Base-by-base conservation (phyloP, 1,140 invertebrate genomes). In the Aphelinus certus region DNA sequence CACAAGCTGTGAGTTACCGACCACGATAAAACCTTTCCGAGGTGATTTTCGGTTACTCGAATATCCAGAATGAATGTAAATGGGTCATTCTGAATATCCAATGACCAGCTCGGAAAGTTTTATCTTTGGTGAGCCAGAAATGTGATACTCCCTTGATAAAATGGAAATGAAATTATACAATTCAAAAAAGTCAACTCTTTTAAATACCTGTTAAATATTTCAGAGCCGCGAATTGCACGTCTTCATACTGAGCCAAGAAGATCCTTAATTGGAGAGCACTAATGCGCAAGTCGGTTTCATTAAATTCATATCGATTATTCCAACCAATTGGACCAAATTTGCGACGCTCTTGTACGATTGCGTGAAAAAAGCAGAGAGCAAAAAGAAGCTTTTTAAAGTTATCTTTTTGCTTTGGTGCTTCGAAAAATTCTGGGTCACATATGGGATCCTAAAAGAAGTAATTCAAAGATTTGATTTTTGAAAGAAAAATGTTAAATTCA, bases 301-400 rank as follows among this genome's bases (percentile, higher is more conserved):
- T 98, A 86, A 98, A 98, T 84, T 97, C 96, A 82, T 98, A 99
- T 0, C 94, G 92, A 80, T 96, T 97, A 85, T 98, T 98, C 97
- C 96, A 97, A 4, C 97, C 97, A 53, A 98, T 90, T 0, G 97
- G 93, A 0, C 96, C 96, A 84, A 97, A 98, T 85, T 96, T 95
- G n/a, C 95, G 86, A 62, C 97, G 89, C 86, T 98, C 97, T 86
- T 96, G 95, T 10, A 98, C 92, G 7, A 96, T 90, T 1, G 95
- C 96, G 86, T 98, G 97, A 88, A 98, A 98, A 88, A 98, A 98
- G 84, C 96, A 96, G 43, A 98, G 87, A 45, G 94, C 92, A 84
- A 94, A 98, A 56, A 98, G 84, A 53, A 98, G 85, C 84, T 94
- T 95, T 83, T 97, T 96, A 84, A 97, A 97, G 7, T 87, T 87